Evolutionary conservation across 2,113 vertebrate species (phyloP).

Genomic region (Alethe castanea): DNA sequence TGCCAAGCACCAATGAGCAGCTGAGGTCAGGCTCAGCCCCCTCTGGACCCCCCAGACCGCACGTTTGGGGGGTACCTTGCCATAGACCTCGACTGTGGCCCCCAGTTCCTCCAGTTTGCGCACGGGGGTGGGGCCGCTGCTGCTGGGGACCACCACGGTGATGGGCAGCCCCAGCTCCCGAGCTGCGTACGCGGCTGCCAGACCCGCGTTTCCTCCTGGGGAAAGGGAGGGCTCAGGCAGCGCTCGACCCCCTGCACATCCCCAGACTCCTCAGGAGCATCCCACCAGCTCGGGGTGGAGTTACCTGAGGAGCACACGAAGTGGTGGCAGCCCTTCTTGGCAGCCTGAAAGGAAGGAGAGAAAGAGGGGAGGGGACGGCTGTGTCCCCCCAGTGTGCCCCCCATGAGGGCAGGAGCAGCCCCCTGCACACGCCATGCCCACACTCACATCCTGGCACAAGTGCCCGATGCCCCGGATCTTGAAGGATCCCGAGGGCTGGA

Average conservation of each 20-base stretch:
- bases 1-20: background rate
- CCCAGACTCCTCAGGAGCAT: background rate
- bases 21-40: background rate
- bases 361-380: accelerated
- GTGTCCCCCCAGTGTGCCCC: accelerated
- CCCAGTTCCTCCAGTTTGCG: slow-evolving; percentile 78
- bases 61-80: slow-evolving; percentile 75
- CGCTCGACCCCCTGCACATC: accelerated
- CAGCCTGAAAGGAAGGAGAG: slow-evolving; percentile 71
- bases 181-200: slow-evolving; percentile 82
- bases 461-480: slow-evolving; percentile 92
- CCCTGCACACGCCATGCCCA: accelerated
- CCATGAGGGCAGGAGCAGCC: accelerated
- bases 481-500: slow-evolving; percentile 88
- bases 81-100: slow-evolving; percentile 78
- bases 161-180: slow-evolving; percentile 79
- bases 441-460: slow-evolving; percentile 82
- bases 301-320: slow-evolving; percentile 91
- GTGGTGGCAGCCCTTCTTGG: slow-evolving; percentile 75
- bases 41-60: background rate
- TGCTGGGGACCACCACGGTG: slow-evolving; percentile 84
- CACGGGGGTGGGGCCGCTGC: slow-evolving; percentile 68
- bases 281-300: accelerated
- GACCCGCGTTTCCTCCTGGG: slow-evolving; percentile 87
- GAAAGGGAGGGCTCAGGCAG: background rate